Conservation (phyloP, 2,113 vertebrate genomes). For the Equus quagga region DNA sequence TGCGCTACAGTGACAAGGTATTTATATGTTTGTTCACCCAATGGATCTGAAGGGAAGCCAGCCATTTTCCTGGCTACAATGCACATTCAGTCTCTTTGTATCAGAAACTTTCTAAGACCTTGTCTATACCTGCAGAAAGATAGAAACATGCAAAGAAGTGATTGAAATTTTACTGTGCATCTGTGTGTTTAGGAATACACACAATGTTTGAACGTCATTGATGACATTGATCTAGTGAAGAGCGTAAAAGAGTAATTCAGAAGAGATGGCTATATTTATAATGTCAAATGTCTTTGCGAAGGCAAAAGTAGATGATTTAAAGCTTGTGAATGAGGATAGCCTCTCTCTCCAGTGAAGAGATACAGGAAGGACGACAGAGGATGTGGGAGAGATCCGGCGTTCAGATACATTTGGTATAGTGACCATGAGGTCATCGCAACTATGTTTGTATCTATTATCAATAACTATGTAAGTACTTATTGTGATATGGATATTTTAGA, state of each 20-base stretch:
- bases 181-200: neutral
- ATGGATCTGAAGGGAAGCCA: neutral
- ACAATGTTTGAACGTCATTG: neutral
- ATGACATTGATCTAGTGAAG: neutral
- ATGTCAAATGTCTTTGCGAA: conserved; percentile 28
- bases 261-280: neutral
- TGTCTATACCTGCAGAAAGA: neutral
- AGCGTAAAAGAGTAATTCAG: neutral
- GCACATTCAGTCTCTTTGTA: neutral
- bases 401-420: neutral
- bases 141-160: neutral
- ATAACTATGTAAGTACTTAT: neutral
- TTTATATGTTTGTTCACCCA: neutral
- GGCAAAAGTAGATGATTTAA: neutral
- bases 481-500: neutral
- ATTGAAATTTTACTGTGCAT: neutral
- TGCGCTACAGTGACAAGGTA: neutral
- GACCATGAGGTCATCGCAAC: neutral
- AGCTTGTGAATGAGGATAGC: neutral
- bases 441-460: neutral
- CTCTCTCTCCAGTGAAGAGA: neutral
- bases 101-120: neutral
- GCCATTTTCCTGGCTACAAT: neutral
- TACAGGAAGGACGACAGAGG: neutral
- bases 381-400: neutral